phyloP scores from a whole-genome alignment of 2,888 invertebrate genomes.

The Patella pellucida region DNA sequence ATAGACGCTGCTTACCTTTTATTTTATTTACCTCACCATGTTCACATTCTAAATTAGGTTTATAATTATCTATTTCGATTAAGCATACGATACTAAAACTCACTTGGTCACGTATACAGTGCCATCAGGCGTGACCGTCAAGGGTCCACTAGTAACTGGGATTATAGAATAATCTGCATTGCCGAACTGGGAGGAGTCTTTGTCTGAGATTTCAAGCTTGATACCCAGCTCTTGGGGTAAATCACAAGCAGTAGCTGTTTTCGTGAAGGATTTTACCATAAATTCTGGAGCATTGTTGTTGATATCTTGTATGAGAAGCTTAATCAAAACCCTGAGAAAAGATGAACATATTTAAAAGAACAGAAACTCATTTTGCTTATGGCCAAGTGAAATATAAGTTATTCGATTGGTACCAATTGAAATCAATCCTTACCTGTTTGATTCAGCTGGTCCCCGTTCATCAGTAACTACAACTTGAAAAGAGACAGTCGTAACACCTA shows the following conservation, averaged over 20 bases:
- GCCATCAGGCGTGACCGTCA: neutral
- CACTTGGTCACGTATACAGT: neutral
- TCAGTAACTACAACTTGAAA: neutral
- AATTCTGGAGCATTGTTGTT: constrained; percentile 3
- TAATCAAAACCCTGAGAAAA: neutral
- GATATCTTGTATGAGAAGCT: constrained; percentile 1
- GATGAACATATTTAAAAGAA: no score
- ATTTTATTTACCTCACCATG: no score
- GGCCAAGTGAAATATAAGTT: no score
- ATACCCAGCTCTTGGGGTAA: neutral
- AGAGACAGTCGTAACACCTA: neutral
- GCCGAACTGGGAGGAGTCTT: neutral
- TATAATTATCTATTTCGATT: no score
- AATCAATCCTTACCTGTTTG: neutral
- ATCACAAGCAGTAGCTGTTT: neutral
- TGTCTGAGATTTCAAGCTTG: neutral
- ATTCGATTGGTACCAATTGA: no score
- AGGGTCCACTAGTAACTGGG: neutral
- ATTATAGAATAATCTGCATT: neutral
- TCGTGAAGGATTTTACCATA: neutral
- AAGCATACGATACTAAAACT: neutral
- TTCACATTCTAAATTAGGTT: no score
- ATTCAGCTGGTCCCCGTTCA: neutral
- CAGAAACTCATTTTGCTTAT: no score
- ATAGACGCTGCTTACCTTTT: no score